Evolutionary conservation across 2,888 invertebrate genomes (phyloP).

Genomic region (Onthophagus sagittarius): DNA sequence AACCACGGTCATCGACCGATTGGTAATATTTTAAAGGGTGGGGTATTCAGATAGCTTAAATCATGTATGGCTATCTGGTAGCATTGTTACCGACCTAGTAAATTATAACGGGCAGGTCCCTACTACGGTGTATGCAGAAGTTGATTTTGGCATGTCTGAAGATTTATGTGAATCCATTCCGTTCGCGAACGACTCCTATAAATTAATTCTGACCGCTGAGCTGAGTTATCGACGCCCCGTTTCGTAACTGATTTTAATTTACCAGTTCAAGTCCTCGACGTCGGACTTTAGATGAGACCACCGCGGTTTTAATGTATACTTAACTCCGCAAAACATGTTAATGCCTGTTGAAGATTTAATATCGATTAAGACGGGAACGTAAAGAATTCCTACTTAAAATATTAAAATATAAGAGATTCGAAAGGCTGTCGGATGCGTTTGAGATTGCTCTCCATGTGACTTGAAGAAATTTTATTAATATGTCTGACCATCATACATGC

Average conservation of each 20-base stretch:
- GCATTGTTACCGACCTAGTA: slow-evolving; percentile 31
- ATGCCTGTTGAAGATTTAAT: not conserved
- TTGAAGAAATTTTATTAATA: no score
- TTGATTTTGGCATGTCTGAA: slow-evolving; percentile 32
- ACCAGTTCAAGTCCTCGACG: not conserved
- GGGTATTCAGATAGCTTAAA: slow-evolving; percentile 32
- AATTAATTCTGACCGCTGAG: slow-evolving; percentile 28
- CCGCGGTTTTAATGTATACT: not conserved
- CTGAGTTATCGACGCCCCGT: slow-evolving; percentile 14
- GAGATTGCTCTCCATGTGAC: no score
- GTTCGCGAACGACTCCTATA: slow-evolving; percentile 26
- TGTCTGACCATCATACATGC: no score
- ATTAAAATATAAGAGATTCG: no score
- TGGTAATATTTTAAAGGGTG: slow-evolving; percentile 30
- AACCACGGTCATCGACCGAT: slow-evolving; percentile 17
- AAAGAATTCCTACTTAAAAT: no score
- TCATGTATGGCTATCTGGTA: slow-evolving; percentile 32
- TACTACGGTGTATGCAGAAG: slow-evolving; percentile 24
- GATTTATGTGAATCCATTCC: slow-evolving; percentile 29
- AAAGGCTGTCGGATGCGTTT: no score
- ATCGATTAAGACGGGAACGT: not conserved
- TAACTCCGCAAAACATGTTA: not conserved
- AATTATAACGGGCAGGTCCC: slow-evolving; percentile 29
- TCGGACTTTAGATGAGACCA: not conserved
- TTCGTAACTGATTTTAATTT: slow-evolving; percentile 25